These are phyloP conservation scores for Silurus meridionalis DNA, from an alignment of 2,113 vertebrate genomes.

Conservation along the genomic window DNA sequence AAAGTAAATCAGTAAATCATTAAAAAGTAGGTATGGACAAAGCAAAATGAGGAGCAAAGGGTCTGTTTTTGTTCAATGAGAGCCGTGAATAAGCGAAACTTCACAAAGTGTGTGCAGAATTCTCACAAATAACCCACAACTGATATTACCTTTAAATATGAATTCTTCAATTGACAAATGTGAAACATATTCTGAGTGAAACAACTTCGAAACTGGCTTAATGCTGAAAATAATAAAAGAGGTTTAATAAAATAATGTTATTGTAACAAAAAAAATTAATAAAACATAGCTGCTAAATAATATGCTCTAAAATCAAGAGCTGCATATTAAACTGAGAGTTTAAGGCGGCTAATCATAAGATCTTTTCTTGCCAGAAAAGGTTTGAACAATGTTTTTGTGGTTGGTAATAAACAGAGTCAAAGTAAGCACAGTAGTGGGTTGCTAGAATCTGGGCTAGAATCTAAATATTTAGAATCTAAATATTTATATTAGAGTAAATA, in stretches of 20 bases:
- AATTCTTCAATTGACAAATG: neutral
- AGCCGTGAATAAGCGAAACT: neutral
- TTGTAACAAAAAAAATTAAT: too few species aligned
- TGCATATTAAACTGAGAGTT: neutral
- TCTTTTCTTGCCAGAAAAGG: neutral
- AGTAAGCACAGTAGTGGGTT: constrained; percentile 14
- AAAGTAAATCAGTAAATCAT: too few species aligned
- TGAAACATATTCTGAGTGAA: neutral
- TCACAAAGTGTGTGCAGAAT: neutral
- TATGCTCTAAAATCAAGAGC: neutral
- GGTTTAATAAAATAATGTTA: neutral
- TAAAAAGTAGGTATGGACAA: neutral
- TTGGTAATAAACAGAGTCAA: neutral
- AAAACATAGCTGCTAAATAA: too few species aligned
- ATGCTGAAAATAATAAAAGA: neutral
- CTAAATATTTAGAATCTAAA: too few species aligned
- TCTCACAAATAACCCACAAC: neutral
- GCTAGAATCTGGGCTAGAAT: constrained; percentile 5
- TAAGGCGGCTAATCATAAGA: neutral
- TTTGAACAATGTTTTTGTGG: neutral
- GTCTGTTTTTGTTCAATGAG: neutral
- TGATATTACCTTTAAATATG: neutral
- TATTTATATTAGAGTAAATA: neutral
- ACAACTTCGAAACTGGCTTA: neutral
- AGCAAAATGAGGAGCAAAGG: neutral